These are phyloP conservation scores for Caenorhabditis plicata DNA, from an alignment of 2,888 invertebrate species.

Conservation along the genomic window DNA sequence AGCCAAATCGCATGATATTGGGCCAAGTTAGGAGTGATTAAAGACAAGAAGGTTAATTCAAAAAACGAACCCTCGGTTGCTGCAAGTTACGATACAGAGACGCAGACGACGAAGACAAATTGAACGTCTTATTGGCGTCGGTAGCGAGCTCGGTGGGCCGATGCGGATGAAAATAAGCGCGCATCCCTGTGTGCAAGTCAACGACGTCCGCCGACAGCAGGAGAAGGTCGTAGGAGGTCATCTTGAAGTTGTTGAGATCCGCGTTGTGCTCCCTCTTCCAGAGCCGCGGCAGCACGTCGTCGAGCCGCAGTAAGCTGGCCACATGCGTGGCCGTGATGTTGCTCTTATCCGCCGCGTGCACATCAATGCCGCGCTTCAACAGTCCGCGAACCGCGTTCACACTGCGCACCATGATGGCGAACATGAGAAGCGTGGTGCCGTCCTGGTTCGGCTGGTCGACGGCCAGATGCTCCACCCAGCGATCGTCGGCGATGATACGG, in stretches of 20 bases:
- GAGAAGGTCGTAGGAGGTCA: constrained; percentile 31
- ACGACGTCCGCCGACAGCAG: constrained; percentile 12
- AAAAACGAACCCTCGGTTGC: constrained; percentile 2
- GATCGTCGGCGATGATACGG: constrained; percentile 10
- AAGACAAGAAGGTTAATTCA: not conserved
- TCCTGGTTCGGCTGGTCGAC: constrained; percentile 20
- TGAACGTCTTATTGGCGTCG: constrained; percentile 6
- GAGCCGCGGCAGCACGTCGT: constrained; percentile 11
- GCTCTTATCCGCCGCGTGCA: constrained; percentile 26
- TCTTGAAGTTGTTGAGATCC: constrained; percentile 18
- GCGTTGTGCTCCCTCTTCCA: constrained; percentile 8
- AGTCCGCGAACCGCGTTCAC: constrained; percentile 21
- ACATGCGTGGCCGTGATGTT: constrained; percentile 27
- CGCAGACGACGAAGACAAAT: constrained; percentile 20
- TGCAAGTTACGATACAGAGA: constrained; percentile 9
- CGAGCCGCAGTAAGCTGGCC: constrained; percentile 26
- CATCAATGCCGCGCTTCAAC: constrained; percentile 8
- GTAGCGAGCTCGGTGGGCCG: constrained; percentile 4
- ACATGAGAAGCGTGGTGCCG: constrained; percentile 36
- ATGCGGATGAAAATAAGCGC: constrained; percentile 11
- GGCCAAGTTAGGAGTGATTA: too few relatives aligned
- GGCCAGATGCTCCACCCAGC: constrained; percentile 1
- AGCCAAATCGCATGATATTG: too few relatives aligned
- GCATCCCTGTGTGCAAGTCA: constrained; percentile 2
- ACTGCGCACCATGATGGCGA: constrained; percentile 32